A percentile compares a stretch with the other conserved stretches of the same genome.
Conservation (phyloP, 2,113 vertebrate genomes). For the Caracal caracal region DNA sequence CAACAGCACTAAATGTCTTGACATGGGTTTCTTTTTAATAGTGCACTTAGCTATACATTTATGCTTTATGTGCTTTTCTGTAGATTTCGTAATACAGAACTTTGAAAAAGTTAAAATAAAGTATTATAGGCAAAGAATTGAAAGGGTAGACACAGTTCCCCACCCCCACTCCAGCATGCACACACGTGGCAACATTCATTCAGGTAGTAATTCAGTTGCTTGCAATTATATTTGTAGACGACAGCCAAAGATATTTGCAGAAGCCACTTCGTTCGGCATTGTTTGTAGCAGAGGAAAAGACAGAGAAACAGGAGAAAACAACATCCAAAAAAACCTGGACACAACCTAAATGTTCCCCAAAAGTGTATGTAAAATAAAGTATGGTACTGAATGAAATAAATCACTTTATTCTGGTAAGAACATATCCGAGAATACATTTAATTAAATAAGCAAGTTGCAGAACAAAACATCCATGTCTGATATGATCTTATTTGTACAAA, state of each 20-base stretch:
- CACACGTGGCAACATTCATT: neutral
- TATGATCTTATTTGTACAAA: neutral
- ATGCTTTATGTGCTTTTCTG: neutral
- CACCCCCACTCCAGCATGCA: neutral
- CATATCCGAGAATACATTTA: neutral
- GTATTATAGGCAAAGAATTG: neutral
- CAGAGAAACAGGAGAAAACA: neutral
- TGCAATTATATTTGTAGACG: neutral
- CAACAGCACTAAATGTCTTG: neutral
- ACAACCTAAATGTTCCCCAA: neutral
- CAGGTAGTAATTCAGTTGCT: neutral
- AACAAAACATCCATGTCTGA: neutral
- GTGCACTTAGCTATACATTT: neutral
- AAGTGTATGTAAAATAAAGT: neutral
- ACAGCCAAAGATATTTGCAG: neutral
- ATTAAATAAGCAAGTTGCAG: neutral
- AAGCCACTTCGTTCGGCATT: neutral
- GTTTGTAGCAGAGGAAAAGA: neutral
- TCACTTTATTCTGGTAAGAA: neutral
- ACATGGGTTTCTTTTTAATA: neutral
- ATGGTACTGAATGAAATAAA: neutral
- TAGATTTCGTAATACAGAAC: neutral
- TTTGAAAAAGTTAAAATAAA: neutral
- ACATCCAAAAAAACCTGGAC: neutral
- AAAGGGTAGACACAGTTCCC: neutral